These are phyloP conservation scores for Tetramorium parvispinum DNA, from an alignment of 1,140 invertebrate species.

Conservation along the genomic window DNA sequence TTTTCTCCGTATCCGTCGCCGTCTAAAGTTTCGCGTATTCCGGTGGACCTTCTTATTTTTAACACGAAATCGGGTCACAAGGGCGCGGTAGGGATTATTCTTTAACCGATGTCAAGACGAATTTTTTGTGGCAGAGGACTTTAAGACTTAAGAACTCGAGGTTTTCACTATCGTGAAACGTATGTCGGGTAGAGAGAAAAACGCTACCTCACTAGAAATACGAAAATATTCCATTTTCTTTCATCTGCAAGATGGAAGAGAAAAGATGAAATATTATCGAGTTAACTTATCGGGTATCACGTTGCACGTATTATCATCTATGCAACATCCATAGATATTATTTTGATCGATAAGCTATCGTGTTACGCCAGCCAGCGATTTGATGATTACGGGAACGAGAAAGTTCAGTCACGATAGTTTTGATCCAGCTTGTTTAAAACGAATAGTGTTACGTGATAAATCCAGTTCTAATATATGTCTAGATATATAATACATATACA, in stretches of 20 bases:
- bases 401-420: conserved; percentile 43
- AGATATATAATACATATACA: conserved; percentile 20
- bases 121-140: background rate
- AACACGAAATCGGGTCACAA: conserved; percentile 10
- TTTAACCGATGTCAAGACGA: background rate
- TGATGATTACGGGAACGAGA: conserved; percentile 37
- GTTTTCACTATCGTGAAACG: background rate
- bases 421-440: conserved; percentile 54
- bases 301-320: background rate
- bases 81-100: background rate
- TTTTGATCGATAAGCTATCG: conserved; percentile 52
- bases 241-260: background rate
- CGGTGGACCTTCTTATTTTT: conserved; percentile 6
- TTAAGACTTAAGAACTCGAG: background rate
- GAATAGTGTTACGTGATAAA: conserved; percentile 56
- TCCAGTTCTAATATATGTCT: conserved; percentile 17
- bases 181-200: background rate
- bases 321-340: conserved; percentile 3
- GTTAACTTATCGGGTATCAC: background rate
- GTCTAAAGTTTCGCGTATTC: conserved; percentile 6
- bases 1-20: background rate
- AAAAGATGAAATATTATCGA: background rate
- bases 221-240: conserved; percentile 4
- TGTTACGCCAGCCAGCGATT: background rate
- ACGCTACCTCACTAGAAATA: background rate